These are phyloP conservation scores for Bungarus multicinctus DNA, from an alignment of 2,113 vertebrate genomes.

Conservation along the genomic window DNA sequence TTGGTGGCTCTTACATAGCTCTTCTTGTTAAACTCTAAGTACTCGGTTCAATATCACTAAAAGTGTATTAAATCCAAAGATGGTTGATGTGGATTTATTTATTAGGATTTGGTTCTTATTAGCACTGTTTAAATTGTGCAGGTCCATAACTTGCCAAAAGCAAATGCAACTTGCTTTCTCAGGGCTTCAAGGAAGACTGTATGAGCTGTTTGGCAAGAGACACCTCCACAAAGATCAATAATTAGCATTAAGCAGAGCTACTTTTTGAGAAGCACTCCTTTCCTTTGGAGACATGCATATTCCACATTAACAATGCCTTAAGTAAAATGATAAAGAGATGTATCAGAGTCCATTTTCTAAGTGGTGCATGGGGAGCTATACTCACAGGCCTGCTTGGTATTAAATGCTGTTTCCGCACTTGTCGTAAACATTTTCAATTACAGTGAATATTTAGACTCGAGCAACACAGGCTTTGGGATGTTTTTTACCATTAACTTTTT, in stretches of 20 bases:
- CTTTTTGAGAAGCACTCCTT: slow-evolving; percentile 48
- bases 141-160: slow-evolving; percentile 55
- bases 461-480: not conserved
- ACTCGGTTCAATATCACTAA: slow-evolving; percentile 59
- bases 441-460: not conserved
- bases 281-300: slow-evolving; percentile 53
- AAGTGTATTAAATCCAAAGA: slow-evolving; percentile 58
- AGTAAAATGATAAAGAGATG: slow-evolving; percentile 53
- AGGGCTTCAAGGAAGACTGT: slow-evolving; percentile 37
- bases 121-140: slow-evolving; percentile 54
- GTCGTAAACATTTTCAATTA: not conserved
- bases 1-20: slow-evolving; percentile 10
- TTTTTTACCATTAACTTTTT: not conserved
- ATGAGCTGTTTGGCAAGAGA: not conserved
- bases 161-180: slow-evolving; percentile 40
- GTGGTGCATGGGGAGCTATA: slow-evolving; percentile 26
- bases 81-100: slow-evolving; percentile 65
- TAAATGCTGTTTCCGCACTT: not conserved
- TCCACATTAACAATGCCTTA: slow-evolving; percentile 46
- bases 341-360: slow-evolving; percentile 40
- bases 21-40: slow-evolving; percentile 50
- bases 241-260: slow-evolving; percentile 41
- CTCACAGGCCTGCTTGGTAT: not conserved
- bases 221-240: slow-evolving; percentile 54
- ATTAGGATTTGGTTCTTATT: slow-evolving; percentile 68